Percentiles rank a stretch among this genome's conserved stretches.
Evolutionary conservation across 2,888 invertebrate species (phyloP).

Genomic region (Dendrolimus pini): DNA sequence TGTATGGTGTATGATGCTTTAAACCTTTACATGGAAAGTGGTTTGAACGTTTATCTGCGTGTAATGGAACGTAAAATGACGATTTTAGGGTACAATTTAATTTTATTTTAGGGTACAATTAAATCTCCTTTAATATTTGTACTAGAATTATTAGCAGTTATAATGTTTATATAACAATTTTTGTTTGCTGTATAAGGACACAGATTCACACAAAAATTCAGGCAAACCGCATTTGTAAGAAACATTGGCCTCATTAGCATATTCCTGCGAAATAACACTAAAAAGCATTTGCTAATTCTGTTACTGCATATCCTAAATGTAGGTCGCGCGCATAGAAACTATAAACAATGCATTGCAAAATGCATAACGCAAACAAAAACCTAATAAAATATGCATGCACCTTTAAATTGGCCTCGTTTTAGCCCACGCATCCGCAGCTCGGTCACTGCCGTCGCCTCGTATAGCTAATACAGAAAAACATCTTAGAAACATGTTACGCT

Average conservation of each 20-base stretch:
- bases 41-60: neutral
- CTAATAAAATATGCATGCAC: slow-evolving; percentile 32
- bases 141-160: too few species aligned
- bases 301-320: slow-evolving; percentile 18
- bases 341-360: slow-evolving; percentile 55
- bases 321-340: slow-evolving; percentile 26
- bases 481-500: slow-evolving; percentile 12
- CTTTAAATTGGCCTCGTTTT: slow-evolving; percentile 52
- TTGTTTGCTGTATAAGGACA: too few species aligned
- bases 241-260: neutral
- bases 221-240: too few species aligned
- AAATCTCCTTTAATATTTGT: too few species aligned
- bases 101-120: too few species aligned
- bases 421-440: slow-evolving; percentile 48
- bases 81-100: too few species aligned
- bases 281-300: slow-evolving; percentile 2
- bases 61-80: neutral
- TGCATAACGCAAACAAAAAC: slow-evolving; percentile 47
- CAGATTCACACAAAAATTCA: too few species aligned
- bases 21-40: neutral
- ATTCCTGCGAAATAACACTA: neutral
- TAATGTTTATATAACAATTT: too few species aligned
- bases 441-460: slow-evolving; percentile 54
- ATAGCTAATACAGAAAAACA: slow-evolving; percentile 19
- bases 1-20: neutral